These are phyloP conservation scores for Rynchops niger DNA, from an alignment of 2,113 vertebrate genomes.

Conservation along the genomic window DNA sequence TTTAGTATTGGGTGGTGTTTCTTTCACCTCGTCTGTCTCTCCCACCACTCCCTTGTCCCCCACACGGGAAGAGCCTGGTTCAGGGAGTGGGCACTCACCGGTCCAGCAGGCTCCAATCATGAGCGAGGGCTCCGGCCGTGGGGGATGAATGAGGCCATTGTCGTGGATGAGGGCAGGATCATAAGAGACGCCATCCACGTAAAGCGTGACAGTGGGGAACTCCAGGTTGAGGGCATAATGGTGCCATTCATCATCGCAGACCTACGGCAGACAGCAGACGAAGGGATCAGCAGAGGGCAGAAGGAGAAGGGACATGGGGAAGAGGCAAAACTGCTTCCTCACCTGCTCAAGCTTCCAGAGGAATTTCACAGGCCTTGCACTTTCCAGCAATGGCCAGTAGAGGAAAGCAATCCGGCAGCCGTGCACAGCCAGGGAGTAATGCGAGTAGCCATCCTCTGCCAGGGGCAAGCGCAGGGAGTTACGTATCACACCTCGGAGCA, in stretches of 20 bases:
- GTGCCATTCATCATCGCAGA: constrained; percentile 97
- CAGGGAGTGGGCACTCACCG: constrained; percentile 1
- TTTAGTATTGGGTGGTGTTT: not conserved
- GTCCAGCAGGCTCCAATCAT: constrained; percentile 94
- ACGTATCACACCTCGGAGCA: not conserved
- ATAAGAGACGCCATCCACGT: constrained; percentile 93
- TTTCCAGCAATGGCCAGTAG: constrained; percentile 93
- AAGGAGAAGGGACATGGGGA: not conserved
- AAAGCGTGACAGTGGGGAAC: constrained; percentile 93
- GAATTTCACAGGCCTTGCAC: constrained; percentile 93
- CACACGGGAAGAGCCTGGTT: fast-evolving
- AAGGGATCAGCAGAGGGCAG: not conserved
- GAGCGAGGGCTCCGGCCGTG: constrained; percentile 82
- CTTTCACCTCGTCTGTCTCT: not conserved
- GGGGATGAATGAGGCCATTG: constrained; percentile 92
- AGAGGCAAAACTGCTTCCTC: not conserved
- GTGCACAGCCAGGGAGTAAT: constrained; percentile 92
- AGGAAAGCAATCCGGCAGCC: constrained; percentile 95
- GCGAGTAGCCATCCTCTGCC: constrained; percentile 92
- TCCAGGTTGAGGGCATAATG: constrained; percentile 95
- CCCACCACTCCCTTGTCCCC: not conserved
- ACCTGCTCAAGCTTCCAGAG: constrained; percentile 99
- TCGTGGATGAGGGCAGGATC: constrained; percentile 97
- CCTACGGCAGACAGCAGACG: constrained; percentile 61
- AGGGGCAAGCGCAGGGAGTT: not conserved